A percentile compares a stretch with the other conserved stretches of the same genome.
Conservation (phyloP, 2,888 invertebrate genomes). For the Orgyia antiqua region DNA sequence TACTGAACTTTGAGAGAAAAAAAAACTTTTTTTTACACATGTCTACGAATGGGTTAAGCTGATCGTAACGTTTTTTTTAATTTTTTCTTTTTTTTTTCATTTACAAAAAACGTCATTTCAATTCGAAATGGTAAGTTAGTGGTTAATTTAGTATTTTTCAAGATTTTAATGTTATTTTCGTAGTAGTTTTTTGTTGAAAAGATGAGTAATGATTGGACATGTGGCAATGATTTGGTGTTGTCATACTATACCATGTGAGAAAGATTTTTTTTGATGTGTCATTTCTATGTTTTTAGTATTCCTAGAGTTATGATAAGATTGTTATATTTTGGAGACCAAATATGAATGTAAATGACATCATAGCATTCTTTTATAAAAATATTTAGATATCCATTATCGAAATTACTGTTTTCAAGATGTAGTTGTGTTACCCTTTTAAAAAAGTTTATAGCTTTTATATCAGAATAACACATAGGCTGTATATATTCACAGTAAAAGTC, state of each 20-base stretch:
- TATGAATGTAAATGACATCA: no score
- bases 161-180: slow-evolving; percentile 37
- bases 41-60: slow-evolving; percentile 64
- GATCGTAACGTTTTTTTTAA: slow-evolving; percentile 38
- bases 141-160: slow-evolving; percentile 63
- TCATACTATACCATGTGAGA: slow-evolving; percentile 66
- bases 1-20: slow-evolving; percentile 58
- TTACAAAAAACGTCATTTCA: slow-evolving; percentile 60
- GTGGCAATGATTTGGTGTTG: slow-evolving; percentile 57
- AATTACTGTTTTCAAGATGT: no score
- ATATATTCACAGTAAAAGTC: no score
- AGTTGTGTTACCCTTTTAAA: no score
- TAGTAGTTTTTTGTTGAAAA: slow-evolving; percentile 33
- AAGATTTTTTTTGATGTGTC: slow-evolving; percentile 22
- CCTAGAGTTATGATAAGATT: slow-evolving; percentile 22
- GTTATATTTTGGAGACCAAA: no score
- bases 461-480: no score
- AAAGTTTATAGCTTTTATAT: no score
- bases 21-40: slow-evolving; percentile 45
- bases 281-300: slow-evolving; percentile 26
- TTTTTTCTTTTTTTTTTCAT: slow-evolving; percentile 21
- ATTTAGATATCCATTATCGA: no score
- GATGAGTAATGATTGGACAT: slow-evolving; percentile 66
- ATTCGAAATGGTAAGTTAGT: slow-evolving; percentile 71
- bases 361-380: no score